Evolutionary conservation across 2,113 vertebrate species (phyloP), one percentile per base, ranked within the genome.

Genomic region (Solenodon paradoxus): DNA sequence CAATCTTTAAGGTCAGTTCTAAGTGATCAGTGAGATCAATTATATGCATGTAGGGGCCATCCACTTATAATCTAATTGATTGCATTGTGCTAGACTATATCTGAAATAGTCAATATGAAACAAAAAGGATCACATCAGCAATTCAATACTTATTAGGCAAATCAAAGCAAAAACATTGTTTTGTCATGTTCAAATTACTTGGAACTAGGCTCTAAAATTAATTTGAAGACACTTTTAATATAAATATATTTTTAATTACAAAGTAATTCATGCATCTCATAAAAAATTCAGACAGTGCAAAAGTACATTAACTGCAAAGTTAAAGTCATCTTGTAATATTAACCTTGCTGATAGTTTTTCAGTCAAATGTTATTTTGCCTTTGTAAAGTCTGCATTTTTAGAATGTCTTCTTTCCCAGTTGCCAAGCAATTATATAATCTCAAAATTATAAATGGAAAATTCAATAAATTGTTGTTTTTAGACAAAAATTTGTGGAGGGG

Each of bases 391-490:
- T 57, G 16, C 68, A 47, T 69, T 95, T 87, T 45, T 45, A 74
- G 19, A 42, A 1, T 4, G 57, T 68, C 40, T 69, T 92, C 38
- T 90, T 71, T 86, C 32, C 66, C 83, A 75, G 7, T 84, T 53
- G 32, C 84, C 55, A 82, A 85, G 51, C 17, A 87, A 84, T 32
- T 5, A 72, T 38, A 49, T 42, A 80, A 63, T 85, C 2, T 95
- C 42, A 89, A 88, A 95, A 80, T 68, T 75, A 81, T 57, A 78
- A 78, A 88, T 9, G 24, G 45, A 88, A 90, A 94, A 81, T 49
- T 38, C 2, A 77, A n/a, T 84, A 91, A 74, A 28, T 75, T 61
- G 24, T 77, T 32, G 63, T 81, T 28, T 88, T 77, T 80, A 57
- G 16, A 24, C 78, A 84, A 35, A 83, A 66, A 8, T 12, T 78